Evolutionary conservation across 1,140 invertebrate species (phyloP), one percentile per base, ranked within the genome.

Genomic region (Trinorchestia longiramus): DNA sequence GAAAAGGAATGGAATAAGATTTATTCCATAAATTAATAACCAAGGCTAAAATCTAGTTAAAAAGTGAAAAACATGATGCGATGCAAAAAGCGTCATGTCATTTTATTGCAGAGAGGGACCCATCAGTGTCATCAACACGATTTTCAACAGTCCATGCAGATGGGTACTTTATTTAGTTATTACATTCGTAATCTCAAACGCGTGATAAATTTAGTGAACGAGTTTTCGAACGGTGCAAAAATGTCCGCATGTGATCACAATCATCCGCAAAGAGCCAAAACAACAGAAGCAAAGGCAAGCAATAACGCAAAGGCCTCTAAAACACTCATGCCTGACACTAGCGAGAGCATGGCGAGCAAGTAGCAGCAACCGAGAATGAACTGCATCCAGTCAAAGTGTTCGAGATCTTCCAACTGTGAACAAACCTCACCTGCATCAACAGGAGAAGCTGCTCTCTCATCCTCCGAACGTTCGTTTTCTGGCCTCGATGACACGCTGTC

Each of bases 241-340:
- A 77, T 36, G 62, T 19, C 15, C 62, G 62, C 62, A 77, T 77
- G 62, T 15, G 62, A 77, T 77, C 88, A 15, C n/a, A 47, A 94
- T 94, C 92, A 94, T 44, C 92, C 44, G 43, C 92, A 94, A 45
- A 94, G 44, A 47, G 92, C 92, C 44, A 94, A 45, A 44, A 94
- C 92, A 11, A 94, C 92, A 94, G 92, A 94, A 19, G 92, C 44
- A 19, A 94, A 23, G 44, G 92, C 92, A 94, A 94, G 92, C 92
- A 94, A 47, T 94, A 94, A 43, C 8, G 92, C 92, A 94, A 94
- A 94, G 15, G 92, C 92, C 41, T 94, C 92, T 40, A 94, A 43
- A 45, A 94, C 44, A 47, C 44, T 94, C 43, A 94, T 94, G 44
- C 92, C 92, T 0, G 92, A 94, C 36, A 94, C 44, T 42, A 94